A percentile compares a stretch with the other conserved stretches of the same genome.
These are phyloP conservation scores for Rotaria magnacalcarata DNA, from an alignment of 2,888 invertebrate genomes.

Conservation along the genomic window DNA sequence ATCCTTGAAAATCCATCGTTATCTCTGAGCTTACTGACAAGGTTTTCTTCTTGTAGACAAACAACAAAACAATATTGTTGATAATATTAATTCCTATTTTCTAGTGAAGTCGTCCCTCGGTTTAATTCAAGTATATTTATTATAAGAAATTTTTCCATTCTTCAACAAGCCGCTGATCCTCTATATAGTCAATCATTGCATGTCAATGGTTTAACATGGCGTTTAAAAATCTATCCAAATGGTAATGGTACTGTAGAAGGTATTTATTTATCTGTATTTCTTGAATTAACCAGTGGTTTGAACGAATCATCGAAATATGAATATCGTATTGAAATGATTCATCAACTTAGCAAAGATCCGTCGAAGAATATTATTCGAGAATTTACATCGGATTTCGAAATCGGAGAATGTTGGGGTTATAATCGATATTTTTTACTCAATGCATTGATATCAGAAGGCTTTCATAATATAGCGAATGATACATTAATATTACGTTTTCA, in stretches of 20 bases:
- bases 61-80: too few relatives aligned
- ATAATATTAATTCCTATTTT: background rate
- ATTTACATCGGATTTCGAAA: conserved; percentile 90
- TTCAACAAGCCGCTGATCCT: conserved; percentile 81
- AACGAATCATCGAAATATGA: conserved; percentile 81
- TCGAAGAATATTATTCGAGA: conserved; percentile 77
- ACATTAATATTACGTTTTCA: conserved; percentile 74
- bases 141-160: conserved; percentile 76
- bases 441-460: conserved; percentile 81
- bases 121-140: conserved; percentile 85
- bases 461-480: conserved; percentile 76
- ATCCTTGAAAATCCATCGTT: too few relatives aligned
- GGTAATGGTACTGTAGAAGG: conserved; percentile 90
- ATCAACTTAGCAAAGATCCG: conserved; percentile 74
- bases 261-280: conserved; percentile 83
- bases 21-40: too few relatives aligned
- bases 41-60: too few relatives aligned
- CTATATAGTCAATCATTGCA: conserved; percentile 82
- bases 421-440: conserved; percentile 85
- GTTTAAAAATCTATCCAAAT: conserved; percentile 72
- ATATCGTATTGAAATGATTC: conserved; percentile 81
- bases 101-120: conserved; percentile 81
- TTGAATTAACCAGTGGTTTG: conserved; percentile 76
- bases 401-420: conserved; percentile 93
- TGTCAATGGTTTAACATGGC: conserved; percentile 82